Evolutionary conservation across 2,888 invertebrate genomes (phyloP).

Genomic region (Drosophila neoperkinsi): DNA sequence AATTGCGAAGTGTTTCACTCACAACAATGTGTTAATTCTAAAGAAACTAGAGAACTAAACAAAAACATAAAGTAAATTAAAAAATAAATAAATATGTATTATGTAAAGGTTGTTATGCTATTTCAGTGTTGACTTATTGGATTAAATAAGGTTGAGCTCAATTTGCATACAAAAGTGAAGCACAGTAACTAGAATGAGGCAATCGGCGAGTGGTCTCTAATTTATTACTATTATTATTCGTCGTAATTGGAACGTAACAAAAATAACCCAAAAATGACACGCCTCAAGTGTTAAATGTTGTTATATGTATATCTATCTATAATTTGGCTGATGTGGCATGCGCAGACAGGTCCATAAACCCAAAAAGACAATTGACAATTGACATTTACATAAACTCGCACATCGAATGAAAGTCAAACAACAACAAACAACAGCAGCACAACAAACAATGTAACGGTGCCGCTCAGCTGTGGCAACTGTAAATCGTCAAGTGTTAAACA

Average conservation of each 20-base stretch:
- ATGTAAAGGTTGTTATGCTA: background rate
- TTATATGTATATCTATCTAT: constrained; percentile 32
- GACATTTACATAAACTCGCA: constrained; percentile 70
- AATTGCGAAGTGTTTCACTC: background rate
- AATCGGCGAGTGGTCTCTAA: constrained; percentile 11
- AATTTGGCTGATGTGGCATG: constrained; percentile 40
- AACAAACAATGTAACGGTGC: constrained; percentile 61
- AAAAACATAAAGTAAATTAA: background rate
- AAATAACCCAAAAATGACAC: constrained; percentile 8
- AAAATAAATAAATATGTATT: background rate
- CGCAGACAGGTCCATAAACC: constrained; percentile 60
- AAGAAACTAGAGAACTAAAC: background rate
- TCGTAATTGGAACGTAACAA: constrained; percentile 70
- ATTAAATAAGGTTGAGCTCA: background rate
- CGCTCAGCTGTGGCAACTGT: constrained; percentile 36
- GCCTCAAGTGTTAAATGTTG: constrained; percentile 1
- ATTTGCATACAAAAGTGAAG: background rate
- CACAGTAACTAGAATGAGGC: background rate
- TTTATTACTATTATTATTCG: constrained; percentile 37
- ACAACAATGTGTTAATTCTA: constrained; percentile 9
- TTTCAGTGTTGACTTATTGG: background rate
- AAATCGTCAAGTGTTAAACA: constrained; percentile 39
- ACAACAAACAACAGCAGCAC: constrained; percentile 1
- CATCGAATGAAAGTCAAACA: constrained; percentile 52
- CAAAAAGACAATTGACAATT: constrained; percentile 73